phyloP scores from a whole-genome alignment of 2,797 vertebrate genomes.

The Siniperca scherzeri region DNA sequence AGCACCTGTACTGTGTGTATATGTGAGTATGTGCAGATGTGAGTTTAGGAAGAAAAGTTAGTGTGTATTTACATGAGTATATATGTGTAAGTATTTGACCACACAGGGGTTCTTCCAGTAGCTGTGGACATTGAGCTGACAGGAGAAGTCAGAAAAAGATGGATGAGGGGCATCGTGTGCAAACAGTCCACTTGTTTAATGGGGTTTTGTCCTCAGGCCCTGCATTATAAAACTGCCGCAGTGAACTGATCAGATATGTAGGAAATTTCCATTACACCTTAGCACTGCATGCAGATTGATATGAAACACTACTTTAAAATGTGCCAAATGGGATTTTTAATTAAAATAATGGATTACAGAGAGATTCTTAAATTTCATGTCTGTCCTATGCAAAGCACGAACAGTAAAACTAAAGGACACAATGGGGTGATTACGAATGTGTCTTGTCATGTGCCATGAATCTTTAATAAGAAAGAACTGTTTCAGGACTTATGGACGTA shows the following conservation, averaged over 20 bases:
- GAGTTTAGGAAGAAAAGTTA: not conserved
- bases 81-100: slow-evolving; percentile 12
- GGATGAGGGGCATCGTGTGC: slow-evolving; percentile 41
- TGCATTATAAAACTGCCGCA: slow-evolving; percentile 12
- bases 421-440: slow-evolving; percentile 76
- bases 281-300: slow-evolving; percentile 27
- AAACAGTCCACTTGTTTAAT: slow-evolving; percentile 56
- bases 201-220: slow-evolving; percentile 19
- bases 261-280: slow-evolving; percentile 36
- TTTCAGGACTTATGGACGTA: slow-evolving; percentile 61
- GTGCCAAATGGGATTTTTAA: slow-evolving; percentile 54
- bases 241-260: slow-evolving; percentile 40
- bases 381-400: slow-evolving; percentile 51
- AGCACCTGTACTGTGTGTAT: not conserved
- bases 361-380: slow-evolving; percentile 67
- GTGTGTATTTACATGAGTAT: slow-evolving; percentile 13
- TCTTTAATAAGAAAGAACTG: slow-evolving; percentile 79
- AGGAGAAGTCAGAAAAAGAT: slow-evolving; percentile 55
- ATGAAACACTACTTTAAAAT: slow-evolving; percentile 44
- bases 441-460: slow-evolving; percentile 75
- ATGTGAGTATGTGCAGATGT: slow-evolving; percentile 2
- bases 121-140: slow-evolving; percentile 41
- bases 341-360: slow-evolving; percentile 58
- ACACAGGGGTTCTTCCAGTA: not conserved
- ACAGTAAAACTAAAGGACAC: slow-evolving; percentile 72